These are phyloP conservation scores for Altica lythri DNA, from an alignment of 2,888 invertebrate species.

Conservation along the genomic window DNA sequence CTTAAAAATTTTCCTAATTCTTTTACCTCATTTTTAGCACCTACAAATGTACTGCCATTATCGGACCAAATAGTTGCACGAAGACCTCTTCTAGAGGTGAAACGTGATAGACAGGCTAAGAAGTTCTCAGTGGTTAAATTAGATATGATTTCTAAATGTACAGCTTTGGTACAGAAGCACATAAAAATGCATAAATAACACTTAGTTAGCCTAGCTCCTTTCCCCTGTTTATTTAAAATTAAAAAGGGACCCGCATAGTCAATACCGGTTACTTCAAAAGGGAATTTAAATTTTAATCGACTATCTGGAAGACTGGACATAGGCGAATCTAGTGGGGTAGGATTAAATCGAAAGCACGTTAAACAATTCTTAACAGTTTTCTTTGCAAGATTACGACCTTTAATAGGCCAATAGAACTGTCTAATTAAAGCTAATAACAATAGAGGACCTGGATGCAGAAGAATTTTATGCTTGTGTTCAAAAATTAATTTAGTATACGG, in stretches of 20 bases:
- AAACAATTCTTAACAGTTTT: constrained; percentile 7
- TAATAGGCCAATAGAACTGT: constrained; percentile 12
- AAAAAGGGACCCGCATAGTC: constrained; percentile 21
- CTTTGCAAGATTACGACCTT: constrained; percentile 12
- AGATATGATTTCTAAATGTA: constrained; percentile 11
- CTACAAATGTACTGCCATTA: constrained; percentile 11
- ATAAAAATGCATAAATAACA: constrained; percentile 10
- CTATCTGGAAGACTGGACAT: too few relatives aligned
- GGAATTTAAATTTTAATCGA: too few relatives aligned
- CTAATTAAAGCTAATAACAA: neutral
- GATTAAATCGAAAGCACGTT: constrained; percentile 23
- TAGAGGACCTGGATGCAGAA: constrained; percentile 3
- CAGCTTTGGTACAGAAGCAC: constrained; percentile 7
- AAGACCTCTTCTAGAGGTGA: constrained; percentile 10
- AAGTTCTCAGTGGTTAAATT: constrained; percentile 2
- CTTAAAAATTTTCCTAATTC: constrained; percentile 8
- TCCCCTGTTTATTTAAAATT: neutral
- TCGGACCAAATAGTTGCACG: constrained; percentile 7
- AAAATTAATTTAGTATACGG: constrained; percentile 3
- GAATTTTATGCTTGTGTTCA: neutral
- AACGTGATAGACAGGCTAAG: constrained; percentile 10
- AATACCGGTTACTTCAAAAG: too few relatives aligned
- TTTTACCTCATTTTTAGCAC: neutral
- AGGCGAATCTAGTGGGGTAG: too few relatives aligned
- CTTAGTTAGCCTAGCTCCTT: neutral